phyloP scores from a whole-genome alignment of 2,797 vertebrate genomes.

The Odontamblyopus rebecca region DNA sequence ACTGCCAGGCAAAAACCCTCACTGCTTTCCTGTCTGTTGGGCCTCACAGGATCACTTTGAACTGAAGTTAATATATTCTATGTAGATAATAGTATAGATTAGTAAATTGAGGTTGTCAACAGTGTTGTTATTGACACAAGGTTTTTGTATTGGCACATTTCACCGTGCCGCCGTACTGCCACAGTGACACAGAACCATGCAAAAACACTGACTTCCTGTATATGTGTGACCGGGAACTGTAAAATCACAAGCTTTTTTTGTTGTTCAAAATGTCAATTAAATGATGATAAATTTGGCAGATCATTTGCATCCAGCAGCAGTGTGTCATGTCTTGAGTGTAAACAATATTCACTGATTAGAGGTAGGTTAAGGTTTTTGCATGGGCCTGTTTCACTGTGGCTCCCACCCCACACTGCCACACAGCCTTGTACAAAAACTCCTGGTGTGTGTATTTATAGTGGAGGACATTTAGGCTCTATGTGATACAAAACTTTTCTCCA shows the following conservation, averaged over 20 bases:
- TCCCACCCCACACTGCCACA: conserved; percentile 1
- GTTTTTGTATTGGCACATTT: conserved; percentile 7
- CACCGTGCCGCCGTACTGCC: background rate
- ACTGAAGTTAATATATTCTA: background rate
- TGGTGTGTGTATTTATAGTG: background rate
- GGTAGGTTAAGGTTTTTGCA: conserved; percentile 8
- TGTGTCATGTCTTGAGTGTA: background rate
- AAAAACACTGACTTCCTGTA: background rate
- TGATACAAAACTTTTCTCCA: background rate
- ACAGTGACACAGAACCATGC: conserved; percentile 2
- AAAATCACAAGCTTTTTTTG: background rate
- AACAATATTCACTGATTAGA: too few species aligned
- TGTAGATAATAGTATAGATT: too few species aligned
- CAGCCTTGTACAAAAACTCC: conserved; percentile 36
- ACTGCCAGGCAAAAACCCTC: background rate
- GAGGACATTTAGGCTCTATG: background rate
- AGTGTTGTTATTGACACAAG: background rate
- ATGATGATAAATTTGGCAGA: too few species aligned
- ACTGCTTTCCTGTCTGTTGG: background rate
- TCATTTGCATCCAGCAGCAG: background rate
- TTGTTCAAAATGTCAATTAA: too few species aligned
- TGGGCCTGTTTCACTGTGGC: conserved; percentile 35
- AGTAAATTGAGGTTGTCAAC: too few species aligned
- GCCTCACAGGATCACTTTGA: background rate
- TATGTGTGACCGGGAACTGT: background rate